Evolutionary conservation across 2,113 vertebrate species (phyloP).

Genomic region (Delphinapterus leucas): DNA sequence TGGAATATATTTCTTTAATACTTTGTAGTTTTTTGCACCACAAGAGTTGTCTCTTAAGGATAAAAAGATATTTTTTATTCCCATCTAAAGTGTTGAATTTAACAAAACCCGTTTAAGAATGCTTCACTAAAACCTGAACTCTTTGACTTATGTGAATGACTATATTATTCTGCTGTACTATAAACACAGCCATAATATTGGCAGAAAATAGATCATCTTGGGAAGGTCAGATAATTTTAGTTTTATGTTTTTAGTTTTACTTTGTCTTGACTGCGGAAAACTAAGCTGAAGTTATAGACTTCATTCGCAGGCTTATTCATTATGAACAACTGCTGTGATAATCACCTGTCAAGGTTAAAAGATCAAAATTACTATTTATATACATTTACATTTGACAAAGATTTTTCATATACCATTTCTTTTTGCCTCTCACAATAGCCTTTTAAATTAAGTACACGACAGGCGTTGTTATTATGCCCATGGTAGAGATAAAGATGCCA

Average conservation of each 20-base stretch:
- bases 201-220: not conserved
- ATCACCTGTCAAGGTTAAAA: conserved; percentile 24
- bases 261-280: not conserved
- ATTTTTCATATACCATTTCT: not conserved
- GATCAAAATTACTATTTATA: conserved; percentile 14
- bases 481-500: not conserved
- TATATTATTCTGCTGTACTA: not conserved
- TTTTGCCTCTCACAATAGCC: not conserved
- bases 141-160: not conserved
- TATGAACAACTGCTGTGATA: conserved; percentile 27
- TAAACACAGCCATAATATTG: not conserved
- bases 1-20: not conserved
- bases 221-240: not conserved
- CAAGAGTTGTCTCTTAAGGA: not conserved
- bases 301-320: not conserved
- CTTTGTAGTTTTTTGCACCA: not conserved
- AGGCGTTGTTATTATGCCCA: not conserved
- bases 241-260: conserved; percentile 9
- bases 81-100: not conserved
- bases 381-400: not conserved
- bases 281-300: not conserved
- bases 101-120: not conserved
- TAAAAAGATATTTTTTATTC: not conserved
- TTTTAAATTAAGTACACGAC: not conserved
- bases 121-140: conserved; percentile 9